Conservation (phyloP, 2,888 invertebrate genomes). For the Andrena dorsata region DNA sequence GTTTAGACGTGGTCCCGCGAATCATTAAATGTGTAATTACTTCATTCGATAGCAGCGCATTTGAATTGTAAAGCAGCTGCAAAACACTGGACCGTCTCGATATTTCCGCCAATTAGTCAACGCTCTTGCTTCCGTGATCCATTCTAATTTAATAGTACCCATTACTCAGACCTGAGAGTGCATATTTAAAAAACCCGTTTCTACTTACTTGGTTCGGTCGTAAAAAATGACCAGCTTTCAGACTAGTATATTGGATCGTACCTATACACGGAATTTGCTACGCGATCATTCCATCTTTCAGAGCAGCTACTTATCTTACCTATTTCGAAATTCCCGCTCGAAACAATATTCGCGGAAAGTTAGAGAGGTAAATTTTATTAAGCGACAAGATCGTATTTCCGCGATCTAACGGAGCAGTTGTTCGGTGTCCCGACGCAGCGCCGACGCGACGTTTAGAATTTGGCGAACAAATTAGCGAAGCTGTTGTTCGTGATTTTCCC, state of each 20-base stretch:
- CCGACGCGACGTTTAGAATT: not conserved
- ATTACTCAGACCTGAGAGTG: not conserved
- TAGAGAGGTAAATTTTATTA: not conserved
- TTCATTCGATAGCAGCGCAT: not conserved
- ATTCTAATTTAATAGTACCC: not conserved
- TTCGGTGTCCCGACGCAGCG: not conserved
- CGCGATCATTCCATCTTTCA: not conserved
- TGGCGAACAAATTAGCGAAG: slow-evolving; percentile 34
- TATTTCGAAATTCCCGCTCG: too few species aligned
- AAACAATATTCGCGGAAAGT: not conserved
- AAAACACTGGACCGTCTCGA: slow-evolving; percentile 1
- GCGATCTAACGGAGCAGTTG: slow-evolving; percentile 9
- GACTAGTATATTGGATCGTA: not conserved
- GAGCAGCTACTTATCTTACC: not conserved
- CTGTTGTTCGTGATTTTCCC: slow-evolving; percentile 33
- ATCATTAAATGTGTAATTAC: not conserved
- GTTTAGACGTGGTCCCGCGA: not conserved
- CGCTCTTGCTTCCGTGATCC: not conserved
- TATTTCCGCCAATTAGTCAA: slow-evolving; percentile 20
- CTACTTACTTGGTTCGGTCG: too few species aligned
- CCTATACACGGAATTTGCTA: not conserved
- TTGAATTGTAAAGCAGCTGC: not conserved
- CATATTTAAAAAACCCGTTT: too few species aligned
- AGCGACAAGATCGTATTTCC: slow-evolving; percentile 15
- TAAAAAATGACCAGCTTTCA: too few species aligned